Evolutionary conservation across 2,888 invertebrate species (phyloP).

Genomic region (Cephus nigrinus): DNA sequence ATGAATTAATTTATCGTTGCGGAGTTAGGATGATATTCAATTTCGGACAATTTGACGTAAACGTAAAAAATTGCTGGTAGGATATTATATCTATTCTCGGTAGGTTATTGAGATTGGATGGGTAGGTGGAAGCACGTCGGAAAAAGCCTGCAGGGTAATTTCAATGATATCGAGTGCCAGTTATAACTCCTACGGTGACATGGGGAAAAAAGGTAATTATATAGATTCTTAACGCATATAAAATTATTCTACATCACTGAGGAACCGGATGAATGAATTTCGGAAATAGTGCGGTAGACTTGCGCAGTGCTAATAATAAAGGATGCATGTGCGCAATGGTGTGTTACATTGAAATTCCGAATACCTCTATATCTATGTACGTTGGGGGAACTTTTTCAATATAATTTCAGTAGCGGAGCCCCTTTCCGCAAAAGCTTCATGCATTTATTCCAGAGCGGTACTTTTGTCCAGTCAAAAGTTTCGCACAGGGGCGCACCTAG

Average conservation of each 20-base stretch:
- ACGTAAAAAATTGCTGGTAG: neutral
- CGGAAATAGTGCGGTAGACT: neutral
- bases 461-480: neutral
- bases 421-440: neutral
- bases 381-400: neutral
- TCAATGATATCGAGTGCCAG: neutral
- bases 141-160: neutral
- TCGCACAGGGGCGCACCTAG: neutral
- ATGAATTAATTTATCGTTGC: neutral
- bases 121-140: neutral
- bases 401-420: neutral
- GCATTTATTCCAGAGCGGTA: neutral
- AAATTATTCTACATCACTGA: neutral
- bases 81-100: neutral
- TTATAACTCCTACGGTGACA: neutral
- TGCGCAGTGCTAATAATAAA: neutral
- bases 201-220: neutral
- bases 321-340: neutral
- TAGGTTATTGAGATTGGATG: neutral
- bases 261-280: neutral
- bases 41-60: neutral
- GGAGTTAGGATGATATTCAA: neutral
- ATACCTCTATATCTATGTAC: neutral
- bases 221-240: neutral
- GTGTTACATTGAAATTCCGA: neutral